Conservation (phyloP, 2,888 invertebrate genomes). For the Zaprionus lineosus region DNA sequence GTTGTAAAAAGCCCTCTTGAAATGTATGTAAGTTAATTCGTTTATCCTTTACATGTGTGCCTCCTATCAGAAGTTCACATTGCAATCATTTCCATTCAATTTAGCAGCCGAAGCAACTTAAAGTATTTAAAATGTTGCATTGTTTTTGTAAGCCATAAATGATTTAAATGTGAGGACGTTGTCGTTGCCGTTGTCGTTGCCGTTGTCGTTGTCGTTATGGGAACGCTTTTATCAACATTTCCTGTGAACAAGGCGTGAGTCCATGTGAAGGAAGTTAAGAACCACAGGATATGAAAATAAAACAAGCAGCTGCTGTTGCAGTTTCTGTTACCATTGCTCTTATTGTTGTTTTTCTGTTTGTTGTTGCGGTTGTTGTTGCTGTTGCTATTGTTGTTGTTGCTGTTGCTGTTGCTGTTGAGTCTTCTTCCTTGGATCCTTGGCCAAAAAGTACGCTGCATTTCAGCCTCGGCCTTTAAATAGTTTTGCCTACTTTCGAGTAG, state of each 20-base stretch:
- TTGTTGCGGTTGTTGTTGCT: too few relatives aligned
- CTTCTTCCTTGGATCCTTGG: conserved; percentile 37
- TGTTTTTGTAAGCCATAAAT: conserved; percentile 38
- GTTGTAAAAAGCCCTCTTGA: too few relatives aligned
- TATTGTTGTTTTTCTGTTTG: too few relatives aligned
- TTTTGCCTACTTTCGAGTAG: conserved; percentile 54
- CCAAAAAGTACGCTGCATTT: conserved; percentile 51
- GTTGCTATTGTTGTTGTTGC: too few relatives aligned
- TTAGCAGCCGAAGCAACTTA: conserved; percentile 12
- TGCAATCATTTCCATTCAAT: conserved; percentile 24
- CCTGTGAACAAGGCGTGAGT: conserved; percentile 44
- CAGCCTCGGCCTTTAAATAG: conserved; percentile 59
- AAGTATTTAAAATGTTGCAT: not conserved
- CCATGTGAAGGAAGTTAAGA: conserved; percentile 52
- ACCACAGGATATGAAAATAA: conserved; percentile 67
- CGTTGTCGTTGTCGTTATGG: conserved; percentile 49
- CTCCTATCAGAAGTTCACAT: not conserved
- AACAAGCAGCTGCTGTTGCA: conserved; percentile 34
- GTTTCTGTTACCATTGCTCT: too few relatives aligned
- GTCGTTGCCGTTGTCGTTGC: conserved; percentile 48
- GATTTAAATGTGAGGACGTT: conserved; percentile 55
- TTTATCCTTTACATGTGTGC: too few relatives aligned
- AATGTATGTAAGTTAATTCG: not conserved
- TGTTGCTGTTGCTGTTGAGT: not conserved
- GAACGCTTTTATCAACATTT: conserved; percentile 65